These are phyloP conservation scores for Melinaea menophilus DNA, from an alignment of 2,888 invertebrate species.

Conservation along the genomic window DNA sequence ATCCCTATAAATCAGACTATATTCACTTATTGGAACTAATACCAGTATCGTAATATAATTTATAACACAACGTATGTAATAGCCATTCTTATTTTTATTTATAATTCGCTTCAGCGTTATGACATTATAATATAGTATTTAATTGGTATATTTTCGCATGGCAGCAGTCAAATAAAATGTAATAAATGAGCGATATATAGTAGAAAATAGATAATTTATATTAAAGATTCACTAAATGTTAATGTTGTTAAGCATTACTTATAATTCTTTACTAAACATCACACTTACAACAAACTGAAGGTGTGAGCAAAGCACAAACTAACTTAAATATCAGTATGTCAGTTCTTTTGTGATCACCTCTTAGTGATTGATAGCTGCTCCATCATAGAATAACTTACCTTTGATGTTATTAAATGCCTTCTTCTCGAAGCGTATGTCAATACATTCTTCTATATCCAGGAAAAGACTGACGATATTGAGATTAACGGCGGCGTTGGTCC, in stretches of 20 bases:
- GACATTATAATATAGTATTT: neutral
- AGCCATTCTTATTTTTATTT: neutral
- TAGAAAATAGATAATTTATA: neutral
- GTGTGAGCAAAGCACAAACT: neutral
- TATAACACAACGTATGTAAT: no score
- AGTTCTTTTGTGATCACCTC: neutral
- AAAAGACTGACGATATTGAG: slow-evolving; percentile 78
- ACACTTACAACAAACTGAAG: neutral
- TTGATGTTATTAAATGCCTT: slow-evolving; percentile 80
- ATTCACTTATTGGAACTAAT: no score
- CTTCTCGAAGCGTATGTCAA: slow-evolving; percentile 78
- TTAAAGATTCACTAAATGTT: neutral
- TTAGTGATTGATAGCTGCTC: neutral
- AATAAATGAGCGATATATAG: neutral
- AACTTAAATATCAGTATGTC: neutral
- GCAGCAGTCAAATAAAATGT: slow-evolving; percentile 1
- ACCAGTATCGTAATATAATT: no score
- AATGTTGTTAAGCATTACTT: neutral
- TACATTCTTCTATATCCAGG: slow-evolving; percentile 79
- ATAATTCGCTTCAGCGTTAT: neutral
- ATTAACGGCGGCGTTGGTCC: slow-evolving; percentile 79
- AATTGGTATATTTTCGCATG: neutral
- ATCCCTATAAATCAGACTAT: slow-evolving; percentile 14
- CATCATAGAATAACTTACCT: slow-evolving; percentile 49
- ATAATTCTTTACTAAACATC: neutral